These are phyloP conservation scores for Scarus forsteni DNA, from an alignment of 2,797 vertebrate genomes.

Conservation along the genomic window DNA sequence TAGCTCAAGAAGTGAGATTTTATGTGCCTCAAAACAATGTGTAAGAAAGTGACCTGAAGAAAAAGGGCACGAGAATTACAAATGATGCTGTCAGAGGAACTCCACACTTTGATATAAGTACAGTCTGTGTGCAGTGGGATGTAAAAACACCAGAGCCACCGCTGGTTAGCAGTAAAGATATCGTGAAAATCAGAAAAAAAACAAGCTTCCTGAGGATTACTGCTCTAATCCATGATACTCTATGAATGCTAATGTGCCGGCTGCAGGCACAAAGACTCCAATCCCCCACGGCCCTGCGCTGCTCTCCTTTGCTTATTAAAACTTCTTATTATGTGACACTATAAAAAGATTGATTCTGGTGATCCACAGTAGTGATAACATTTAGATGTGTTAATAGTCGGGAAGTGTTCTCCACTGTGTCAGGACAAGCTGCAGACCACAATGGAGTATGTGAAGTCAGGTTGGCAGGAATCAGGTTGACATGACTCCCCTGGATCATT, in stretches of 20 bases:
- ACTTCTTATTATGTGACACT: constrained; percentile 45
- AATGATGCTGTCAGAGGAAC: background rate
- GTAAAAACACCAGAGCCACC: constrained; percentile 40
- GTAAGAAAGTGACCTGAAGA: background rate
- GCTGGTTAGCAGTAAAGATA: constrained; percentile 56
- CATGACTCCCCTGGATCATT: constrained; percentile 21
- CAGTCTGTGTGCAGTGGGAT: constrained; percentile 19
- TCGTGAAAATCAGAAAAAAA: constrained; percentile 48
- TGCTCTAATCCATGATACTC: constrained; percentile 59
- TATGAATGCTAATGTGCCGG: constrained; percentile 65
- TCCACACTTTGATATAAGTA: constrained; percentile 20
- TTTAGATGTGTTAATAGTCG: constrained; percentile 43
- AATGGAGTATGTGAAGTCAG: constrained; percentile 25
- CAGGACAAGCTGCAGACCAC: constrained; percentile 26
- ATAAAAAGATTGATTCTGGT: constrained; percentile 47
- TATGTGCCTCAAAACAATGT: background rate
- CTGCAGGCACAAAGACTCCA: constrained; percentile 50
- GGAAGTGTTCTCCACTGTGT: constrained; percentile 12
- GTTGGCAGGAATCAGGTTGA: constrained; percentile 22
- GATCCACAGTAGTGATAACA: constrained; percentile 41
- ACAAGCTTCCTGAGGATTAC: constrained; percentile 64
- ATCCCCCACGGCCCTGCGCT: constrained; percentile 46
- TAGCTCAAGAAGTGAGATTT: background rate
- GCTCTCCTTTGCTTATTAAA: constrained; percentile 53
- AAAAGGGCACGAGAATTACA: background rate